Conservation (phyloP, 1,140 invertebrate species). For the Diabrotica virgifera region DNA sequence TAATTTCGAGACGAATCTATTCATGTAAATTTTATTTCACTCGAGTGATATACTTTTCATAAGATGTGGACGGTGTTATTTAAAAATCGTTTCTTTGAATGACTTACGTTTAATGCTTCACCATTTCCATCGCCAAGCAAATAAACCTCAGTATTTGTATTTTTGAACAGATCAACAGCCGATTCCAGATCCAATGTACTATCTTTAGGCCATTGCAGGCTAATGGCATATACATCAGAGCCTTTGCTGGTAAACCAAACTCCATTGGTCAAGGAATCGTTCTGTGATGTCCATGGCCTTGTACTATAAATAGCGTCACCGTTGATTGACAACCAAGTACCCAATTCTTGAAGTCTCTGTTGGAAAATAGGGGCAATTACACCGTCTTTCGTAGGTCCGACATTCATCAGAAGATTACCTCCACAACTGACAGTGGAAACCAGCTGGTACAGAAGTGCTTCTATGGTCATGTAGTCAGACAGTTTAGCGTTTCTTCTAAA, state of each 20-base stretch:
- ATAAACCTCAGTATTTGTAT: slow-evolving; percentile 42
- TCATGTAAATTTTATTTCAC: too few relatives aligned
- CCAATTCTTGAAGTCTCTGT: slow-evolving; percentile 73
- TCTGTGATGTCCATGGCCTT: slow-evolving; percentile 75
- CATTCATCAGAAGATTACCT: slow-evolving; percentile 85
- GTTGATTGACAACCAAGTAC: slow-evolving; percentile 78
- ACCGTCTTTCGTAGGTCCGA: slow-evolving; percentile 89
- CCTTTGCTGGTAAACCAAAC: slow-evolving; percentile 72
- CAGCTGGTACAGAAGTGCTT: slow-evolving; percentile 71
- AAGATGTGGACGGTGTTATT: too few relatives aligned
- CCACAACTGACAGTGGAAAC: slow-evolving; percentile 82
- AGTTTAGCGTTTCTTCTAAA: slow-evolving; percentile 73
- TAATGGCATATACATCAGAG: slow-evolving; percentile 59
- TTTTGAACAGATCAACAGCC: slow-evolving; percentile 40
- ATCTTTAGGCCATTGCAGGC: slow-evolving; percentile 65
- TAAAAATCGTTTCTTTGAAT: background rate
- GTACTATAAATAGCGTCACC: slow-evolving; percentile 87
- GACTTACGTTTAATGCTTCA: slow-evolving; percentile 17
- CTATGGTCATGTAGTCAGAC: slow-evolving; percentile 68
- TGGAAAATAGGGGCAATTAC: slow-evolving; percentile 85
- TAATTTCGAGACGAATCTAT: too few relatives aligned
- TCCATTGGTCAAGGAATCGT: slow-evolving; percentile 69
- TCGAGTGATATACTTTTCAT: too few relatives aligned
- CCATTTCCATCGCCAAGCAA: slow-evolving; percentile 48
- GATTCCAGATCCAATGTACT: slow-evolving; percentile 54